These are phyloP conservation scores for Meloidogyne hapla DNA, from an alignment of 1,140 invertebrate genomes.

Conservation along the genomic window DNA sequence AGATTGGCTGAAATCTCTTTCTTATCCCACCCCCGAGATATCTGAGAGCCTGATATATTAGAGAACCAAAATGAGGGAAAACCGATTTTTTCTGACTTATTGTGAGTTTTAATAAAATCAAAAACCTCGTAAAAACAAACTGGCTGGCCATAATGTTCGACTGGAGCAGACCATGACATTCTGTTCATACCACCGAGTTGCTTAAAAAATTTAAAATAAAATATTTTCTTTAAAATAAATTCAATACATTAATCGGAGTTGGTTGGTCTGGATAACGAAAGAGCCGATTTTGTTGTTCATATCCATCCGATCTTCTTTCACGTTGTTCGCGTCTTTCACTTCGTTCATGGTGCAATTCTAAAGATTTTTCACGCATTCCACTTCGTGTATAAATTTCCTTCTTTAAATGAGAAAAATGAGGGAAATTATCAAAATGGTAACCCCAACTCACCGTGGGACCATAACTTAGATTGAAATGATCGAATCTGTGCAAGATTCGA, in stretches of 20 bases:
- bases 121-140: no score
- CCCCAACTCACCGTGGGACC: no score
- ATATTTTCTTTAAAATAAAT: neutral
- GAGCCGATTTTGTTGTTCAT: neutral
- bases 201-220: neutral
- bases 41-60: no score
- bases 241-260: neutral
- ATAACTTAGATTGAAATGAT: no score
- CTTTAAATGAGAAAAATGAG: neutral
- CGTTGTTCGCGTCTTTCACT: neutral
- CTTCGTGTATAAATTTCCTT: neutral
- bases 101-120: no score
- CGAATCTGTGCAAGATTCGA: no score
- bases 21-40: no score
- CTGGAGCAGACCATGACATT: no score
- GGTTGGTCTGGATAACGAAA: neutral
- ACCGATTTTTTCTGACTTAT: no score
- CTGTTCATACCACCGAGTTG: neutral
- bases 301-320: neutral
- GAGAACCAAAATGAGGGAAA: no score
- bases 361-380: neutral
- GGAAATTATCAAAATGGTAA: neutral
- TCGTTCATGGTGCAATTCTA: neutral
- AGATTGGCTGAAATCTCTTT: no score
- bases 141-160: no score